phyloP scores from a whole-genome alignment of 2,888 invertebrate species.

The Mimachlamys varia region DNA sequence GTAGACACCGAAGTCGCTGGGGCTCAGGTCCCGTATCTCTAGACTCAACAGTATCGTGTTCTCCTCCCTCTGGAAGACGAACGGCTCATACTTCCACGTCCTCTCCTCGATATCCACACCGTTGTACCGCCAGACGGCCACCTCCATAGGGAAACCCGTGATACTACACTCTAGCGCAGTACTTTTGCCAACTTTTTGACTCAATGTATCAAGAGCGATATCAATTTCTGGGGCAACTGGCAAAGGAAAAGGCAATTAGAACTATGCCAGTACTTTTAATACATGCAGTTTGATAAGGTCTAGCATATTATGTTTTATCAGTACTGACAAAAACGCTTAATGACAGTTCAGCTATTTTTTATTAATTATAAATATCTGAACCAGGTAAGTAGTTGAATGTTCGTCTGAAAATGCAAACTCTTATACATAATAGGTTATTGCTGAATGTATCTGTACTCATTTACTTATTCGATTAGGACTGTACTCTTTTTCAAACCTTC shows the following conservation, averaged over 20 bases:
- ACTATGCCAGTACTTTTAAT: neutral
- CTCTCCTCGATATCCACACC: neutral
- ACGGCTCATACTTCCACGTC: neutral
- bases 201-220: neutral
- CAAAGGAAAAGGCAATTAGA: neutral
- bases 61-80: constrained; percentile 49
- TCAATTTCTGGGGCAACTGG: constrained; percentile 25
- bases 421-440: too few relatives aligned
- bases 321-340: too few relatives aligned
- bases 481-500: too few relatives aligned
- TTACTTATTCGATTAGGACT: too few relatives aligned
- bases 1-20: constrained; percentile 58
- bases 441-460: too few relatives aligned
- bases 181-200: constrained; percentile 25
- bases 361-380: too few relatives aligned
- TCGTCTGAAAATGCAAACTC: too few relatives aligned
- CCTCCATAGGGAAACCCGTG: neutral
- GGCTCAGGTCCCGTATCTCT: constrained; percentile 53
- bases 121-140: neutral
- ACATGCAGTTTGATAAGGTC: too few relatives aligned
- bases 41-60: constrained; percentile 56
- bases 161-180: neutral
- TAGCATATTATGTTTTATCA: too few relatives aligned
- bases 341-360: too few relatives aligned
- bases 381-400: too few relatives aligned